phyloP scores from a whole-genome alignment of 2,888 invertebrate species.

The Athrips mouffetella region DNA sequence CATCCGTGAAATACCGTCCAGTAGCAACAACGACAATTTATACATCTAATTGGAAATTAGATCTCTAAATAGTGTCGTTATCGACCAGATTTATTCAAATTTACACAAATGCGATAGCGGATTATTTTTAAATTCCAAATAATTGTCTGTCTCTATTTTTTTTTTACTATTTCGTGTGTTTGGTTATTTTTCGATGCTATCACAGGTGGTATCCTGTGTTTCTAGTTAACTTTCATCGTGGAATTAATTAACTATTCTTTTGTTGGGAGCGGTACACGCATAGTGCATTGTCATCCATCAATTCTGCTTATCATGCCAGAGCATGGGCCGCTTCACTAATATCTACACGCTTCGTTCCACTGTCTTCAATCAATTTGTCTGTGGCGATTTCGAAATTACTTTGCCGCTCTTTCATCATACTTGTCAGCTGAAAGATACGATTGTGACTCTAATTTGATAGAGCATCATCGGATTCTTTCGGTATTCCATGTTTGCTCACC shows the following conservation, averaged over 20 bases:
- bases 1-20: conserved; percentile 18
- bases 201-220: conserved; percentile 42
- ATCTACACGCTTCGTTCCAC: conserved; percentile 40
- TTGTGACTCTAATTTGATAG: conserved; percentile 33
- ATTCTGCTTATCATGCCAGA: conserved; percentile 64
- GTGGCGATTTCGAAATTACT: conserved; percentile 50
- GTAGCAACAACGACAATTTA: conserved; percentile 25
- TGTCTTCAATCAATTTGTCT: conserved; percentile 63
- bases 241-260: conserved; percentile 71
- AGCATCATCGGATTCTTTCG: conserved; percentile 21
- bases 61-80: conserved; percentile 16
- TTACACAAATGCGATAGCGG: conserved; percentile 29
- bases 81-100: conserved; percentile 22
- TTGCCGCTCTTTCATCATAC: conserved; percentile 49
- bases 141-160: conserved; percentile 12
- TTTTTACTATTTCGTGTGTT: conserved; percentile 33
- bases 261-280: conserved; percentile 49
- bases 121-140: conserved; percentile 23
- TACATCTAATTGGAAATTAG: conserved; percentile 20
- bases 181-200: conserved; percentile 43
- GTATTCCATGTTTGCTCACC: conserved; percentile 9
- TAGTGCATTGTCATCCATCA: conserved; percentile 66
- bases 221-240: conserved; percentile 58
- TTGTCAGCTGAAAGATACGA: conserved; percentile 26
- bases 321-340: conserved; percentile 38